Evolutionary conservation across 2,113 vertebrate species (phyloP), one percentile per base, ranked within the genome.

Genomic region (Erythrocebus patas): DNA sequence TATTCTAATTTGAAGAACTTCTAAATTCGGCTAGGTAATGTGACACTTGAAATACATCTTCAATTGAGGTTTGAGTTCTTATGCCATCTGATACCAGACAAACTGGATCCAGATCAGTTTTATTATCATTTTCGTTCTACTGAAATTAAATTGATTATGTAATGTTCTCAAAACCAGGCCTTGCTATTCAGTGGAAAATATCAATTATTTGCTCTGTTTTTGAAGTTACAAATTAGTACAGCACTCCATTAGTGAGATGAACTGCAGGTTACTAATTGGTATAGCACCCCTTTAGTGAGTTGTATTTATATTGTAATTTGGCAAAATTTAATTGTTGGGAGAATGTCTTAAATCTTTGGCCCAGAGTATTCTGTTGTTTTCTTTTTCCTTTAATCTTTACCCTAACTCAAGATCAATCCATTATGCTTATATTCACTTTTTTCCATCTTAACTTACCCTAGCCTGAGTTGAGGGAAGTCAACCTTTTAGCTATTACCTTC

Each of bases 131-230:
- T 78, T 79, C 38, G 89, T 78, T 93, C 48, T 91, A 78, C 10
- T 64, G 78, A 80, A 48, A 91, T 81, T 93, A 83, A 78, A 95
- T 27, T 93, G 70, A 66, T 91, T 81, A 91, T 91, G 3, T 6
- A 30, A n/a, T 92, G 64, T 27, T 89, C 35, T 92, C 55, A 92
- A 92, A 95, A 61, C 64, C 50, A 89, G 75, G 35, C 43, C 32
- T 68, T 78, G 59, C 14, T 82, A 83, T 92, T 87, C 55, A 75
- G 13, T 83, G 40, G 72, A 52, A 97, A 95, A 84, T 70, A 96
- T 98, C 61, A 87, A 90, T 97, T 95, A 96, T 92, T 92, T 96
- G 11, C 57, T 81, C 27, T 38, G 50, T 48, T 95, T 92, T 96
- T 96, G 66, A 80, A 95, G 83, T 75, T 90, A 61, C 30, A 82